A percentile compares a stretch with the other conserved stretches of the same genome.
Evolutionary conservation across 2,888 invertebrate species (phyloP).

Genomic region (Syritta pipiens): DNA sequence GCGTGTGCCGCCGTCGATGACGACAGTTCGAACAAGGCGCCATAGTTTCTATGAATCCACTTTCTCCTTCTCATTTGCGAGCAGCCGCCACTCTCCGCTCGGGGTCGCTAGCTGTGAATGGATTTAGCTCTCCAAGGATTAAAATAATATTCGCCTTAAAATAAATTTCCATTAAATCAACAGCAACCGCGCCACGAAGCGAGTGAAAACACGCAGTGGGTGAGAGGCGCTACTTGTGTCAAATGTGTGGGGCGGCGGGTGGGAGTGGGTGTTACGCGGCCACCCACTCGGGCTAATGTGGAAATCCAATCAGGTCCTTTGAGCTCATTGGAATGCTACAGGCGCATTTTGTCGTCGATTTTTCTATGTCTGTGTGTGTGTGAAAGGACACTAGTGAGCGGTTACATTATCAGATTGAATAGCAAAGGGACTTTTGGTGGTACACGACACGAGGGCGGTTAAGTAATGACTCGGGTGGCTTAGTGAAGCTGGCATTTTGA

Average conservation of each 20-base stretch:
- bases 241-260: neutral
- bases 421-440: neutral
- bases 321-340: conserved; percentile 45
- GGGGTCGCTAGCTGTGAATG: conserved; percentile 8
- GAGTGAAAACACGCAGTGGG: conserved; percentile 12
- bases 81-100: neutral
- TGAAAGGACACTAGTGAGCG: neutral
- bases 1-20: conserved; percentile 24
- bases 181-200: conserved; percentile 21
- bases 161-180: conserved; percentile 60
- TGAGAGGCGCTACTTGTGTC: conserved; percentile 26
- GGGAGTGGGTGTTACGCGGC: neutral
- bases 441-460: too few relatives aligned
- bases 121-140: conserved; percentile 35
- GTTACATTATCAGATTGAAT: conserved; percentile 2
- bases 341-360: neutral
- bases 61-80: conserved; percentile 46
- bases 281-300: neutral
- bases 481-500: too few relatives aligned
- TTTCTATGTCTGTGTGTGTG: too few relatives aligned
- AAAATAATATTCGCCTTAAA: conserved; percentile 50
- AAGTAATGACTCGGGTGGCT: too few relatives aligned
- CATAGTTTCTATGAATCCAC: conserved; percentile 56
- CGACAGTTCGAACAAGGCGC: conserved; percentile 55
- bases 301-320: conserved; percentile 22